Evolutionary conservation across 2,888 invertebrate genomes (phyloP), one percentile per base, ranked within the genome.

Genomic region (Ariolimax columbianus): DNA sequence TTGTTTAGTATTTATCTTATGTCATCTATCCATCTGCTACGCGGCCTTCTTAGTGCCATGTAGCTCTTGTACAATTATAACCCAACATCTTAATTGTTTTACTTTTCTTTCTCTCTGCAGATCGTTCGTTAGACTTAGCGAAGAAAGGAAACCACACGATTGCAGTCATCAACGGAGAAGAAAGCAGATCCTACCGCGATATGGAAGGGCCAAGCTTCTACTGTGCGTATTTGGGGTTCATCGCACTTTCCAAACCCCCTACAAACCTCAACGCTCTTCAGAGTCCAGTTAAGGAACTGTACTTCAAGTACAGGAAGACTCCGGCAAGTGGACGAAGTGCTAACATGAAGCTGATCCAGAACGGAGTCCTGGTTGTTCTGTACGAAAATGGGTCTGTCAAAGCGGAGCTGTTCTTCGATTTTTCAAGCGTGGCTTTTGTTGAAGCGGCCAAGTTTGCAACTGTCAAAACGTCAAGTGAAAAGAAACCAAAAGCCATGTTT

Each of bases 181-280:
- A 72, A 26, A 72, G 40, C 38, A 40, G 19, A 43, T 72, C 40
- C 0, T 26, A 72, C 26, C 36, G 55, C 0, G 75, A 51, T 66
- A 88, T 89, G 88, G 89, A 88, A 30, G 89, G 88, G 0, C 86
- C 87, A 17, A 96, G 98, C 91, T 99, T 98, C 95, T 96, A 98
- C 88, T 99, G 99, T 83, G 96, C 99, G 86, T 99, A 99, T 95
- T 95, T 99, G 91, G 99, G 99, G 90, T 97, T 97, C 91, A 97
- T 98, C 40, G 98, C 99, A 91, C 98, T 99, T 47, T 98, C 98
- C 93, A 97, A 98, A 94, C 98, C 98, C 93, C 99, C 99, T 94
- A 99, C 99, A 93, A 99, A 99, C 80, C 95, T 99, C 78, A 97
- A 99, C 93, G 98, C 98, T 84, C 97, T 99, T 89, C 87, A 87